phyloP scores from a whole-genome alignment of 2,113 vertebrate genomes.

The Hippocampus mohnikei region DNA sequence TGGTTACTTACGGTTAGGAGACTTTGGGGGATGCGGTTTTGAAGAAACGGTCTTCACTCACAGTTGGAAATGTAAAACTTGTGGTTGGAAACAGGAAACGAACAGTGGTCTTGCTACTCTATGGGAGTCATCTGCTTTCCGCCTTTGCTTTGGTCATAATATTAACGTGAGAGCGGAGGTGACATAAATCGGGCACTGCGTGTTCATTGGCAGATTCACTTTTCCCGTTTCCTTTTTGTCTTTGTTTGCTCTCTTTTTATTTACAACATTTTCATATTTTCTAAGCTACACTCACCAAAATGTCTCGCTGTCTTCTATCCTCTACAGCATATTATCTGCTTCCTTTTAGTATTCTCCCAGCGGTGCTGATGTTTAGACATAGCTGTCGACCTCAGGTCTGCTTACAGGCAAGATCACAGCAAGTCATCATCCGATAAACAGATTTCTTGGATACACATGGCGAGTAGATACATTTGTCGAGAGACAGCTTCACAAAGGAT shows the following conservation, averaged over 20 bases:
- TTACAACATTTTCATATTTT: not conserved
- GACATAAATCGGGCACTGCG: not conserved
- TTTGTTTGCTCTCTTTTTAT: not conserved
- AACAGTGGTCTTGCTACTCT: not conserved
- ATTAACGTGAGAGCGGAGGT: not conserved
- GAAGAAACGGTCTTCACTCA: slow-evolving; percentile 1
- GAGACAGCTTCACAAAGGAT: slow-evolving; percentile 35
- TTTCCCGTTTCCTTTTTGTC: not conserved
- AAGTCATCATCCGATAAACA: slow-evolving; percentile 67
- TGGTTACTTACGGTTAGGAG: slow-evolving; percentile 2
- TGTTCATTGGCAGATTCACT: not conserved
- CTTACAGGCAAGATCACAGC: slow-evolving; percentile 62
- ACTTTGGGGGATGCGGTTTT: not conserved
- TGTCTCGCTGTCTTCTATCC: slow-evolving; percentile 32
- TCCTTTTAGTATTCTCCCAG: slow-evolving; percentile 48
- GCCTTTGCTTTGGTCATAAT: not conserved
- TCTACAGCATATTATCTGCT: slow-evolving; percentile 38
- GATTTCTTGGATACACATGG: slow-evolving; percentile 63
- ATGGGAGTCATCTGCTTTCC: not conserved
- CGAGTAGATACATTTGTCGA: slow-evolving; percentile 57
- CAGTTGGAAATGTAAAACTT: slow-evolving; percentile 9
- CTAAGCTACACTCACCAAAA: slow-evolving; percentile 22
- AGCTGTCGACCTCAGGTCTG: slow-evolving; percentile 48
- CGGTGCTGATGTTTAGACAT: slow-evolving; percentile 33
- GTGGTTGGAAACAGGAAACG: slow-evolving; percentile 10